A percentile compares a stretch with the other conserved stretches of the same genome.
Evolutionary conservation across 2,888 invertebrate species (phyloP).

Genomic region (Aphidoletes aphidimyza): DNA sequence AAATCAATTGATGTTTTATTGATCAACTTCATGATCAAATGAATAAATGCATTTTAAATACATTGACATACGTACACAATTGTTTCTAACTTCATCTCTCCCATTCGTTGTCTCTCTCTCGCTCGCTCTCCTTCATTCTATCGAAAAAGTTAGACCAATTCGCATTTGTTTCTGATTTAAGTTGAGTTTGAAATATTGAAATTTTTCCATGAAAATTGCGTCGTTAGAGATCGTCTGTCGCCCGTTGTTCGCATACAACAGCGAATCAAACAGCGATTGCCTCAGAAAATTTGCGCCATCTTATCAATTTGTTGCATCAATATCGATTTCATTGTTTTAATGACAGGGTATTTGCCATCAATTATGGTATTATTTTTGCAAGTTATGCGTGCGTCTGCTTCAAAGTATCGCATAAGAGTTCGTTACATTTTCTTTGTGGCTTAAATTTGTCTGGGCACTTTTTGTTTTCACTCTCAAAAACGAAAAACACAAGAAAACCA

Average conservation of each 20-base stretch:
- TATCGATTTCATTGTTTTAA: constrained; percentile 4
- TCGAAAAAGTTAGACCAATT: background rate
- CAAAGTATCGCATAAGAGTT: background rate
- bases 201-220: background rate
- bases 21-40: constrained; percentile 51
- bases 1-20: constrained; percentile 26
- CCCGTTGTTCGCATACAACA: too few relatives aligned
- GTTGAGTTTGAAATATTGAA: background rate
- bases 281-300: background rate
- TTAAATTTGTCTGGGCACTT: too few relatives aligned
- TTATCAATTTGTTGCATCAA: constrained; percentile 24
- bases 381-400: background rate
- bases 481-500: background rate
- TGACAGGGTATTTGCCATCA: constrained; percentile 1
- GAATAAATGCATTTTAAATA: constrained; percentile 25
- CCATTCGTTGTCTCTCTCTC: too few relatives aligned
- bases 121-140: too few relatives aligned
- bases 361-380: constrained; percentile 17
- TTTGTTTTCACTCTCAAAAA: background rate
- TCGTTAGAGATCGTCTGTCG: background rate
- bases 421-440: too few relatives aligned
- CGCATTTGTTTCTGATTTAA: background rate
- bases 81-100: background rate
- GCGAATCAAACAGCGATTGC: too few relatives aligned
- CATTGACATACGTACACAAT: background rate